These are phyloP conservation scores for Philonicus albiceps DNA, from an alignment of 2,888 invertebrate genomes.

Conservation along the genomic window DNA sequence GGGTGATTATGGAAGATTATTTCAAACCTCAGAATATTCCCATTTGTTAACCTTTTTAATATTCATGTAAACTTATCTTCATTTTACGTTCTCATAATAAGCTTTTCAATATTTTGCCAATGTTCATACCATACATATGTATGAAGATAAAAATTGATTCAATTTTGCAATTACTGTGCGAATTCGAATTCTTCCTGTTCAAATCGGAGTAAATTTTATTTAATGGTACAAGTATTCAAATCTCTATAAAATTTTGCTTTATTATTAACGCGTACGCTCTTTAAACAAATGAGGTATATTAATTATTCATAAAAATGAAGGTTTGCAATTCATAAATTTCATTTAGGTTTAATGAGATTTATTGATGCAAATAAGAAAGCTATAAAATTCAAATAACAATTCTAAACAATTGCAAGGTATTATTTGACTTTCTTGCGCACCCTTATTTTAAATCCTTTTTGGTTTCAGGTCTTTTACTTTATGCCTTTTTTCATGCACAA, in stretches of 20 bases:
- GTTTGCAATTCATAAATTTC: neutral
- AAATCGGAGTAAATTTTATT: too few species aligned
- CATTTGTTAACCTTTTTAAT: neutral
- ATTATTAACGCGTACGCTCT: neutral
- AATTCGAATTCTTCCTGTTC: too few species aligned
- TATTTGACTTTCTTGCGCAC: neutral
- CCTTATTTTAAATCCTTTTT: neutral
- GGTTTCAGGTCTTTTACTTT: neutral
- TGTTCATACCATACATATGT: too few species aligned
- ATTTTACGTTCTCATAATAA: too few species aligned
- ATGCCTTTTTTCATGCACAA: neutral
- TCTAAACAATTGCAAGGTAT: neutral
- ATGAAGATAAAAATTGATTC: too few species aligned
- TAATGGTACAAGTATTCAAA: too few species aligned
- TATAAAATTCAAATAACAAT: neutral
- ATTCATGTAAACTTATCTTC: too few species aligned
- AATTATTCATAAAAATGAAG: neutral
- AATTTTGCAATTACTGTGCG: too few species aligned
- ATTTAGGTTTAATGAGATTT: neutral
- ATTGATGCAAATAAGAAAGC: neutral
- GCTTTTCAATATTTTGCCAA: too few species aligned
- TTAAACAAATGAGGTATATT: neutral
- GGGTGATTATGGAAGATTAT: neutral
- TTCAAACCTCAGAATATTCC: neutral
- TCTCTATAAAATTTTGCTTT: too few species aligned